Evolutionary conservation across 2,888 invertebrate genomes (phyloP).

Genomic region (Drosophila limbata): DNA sequence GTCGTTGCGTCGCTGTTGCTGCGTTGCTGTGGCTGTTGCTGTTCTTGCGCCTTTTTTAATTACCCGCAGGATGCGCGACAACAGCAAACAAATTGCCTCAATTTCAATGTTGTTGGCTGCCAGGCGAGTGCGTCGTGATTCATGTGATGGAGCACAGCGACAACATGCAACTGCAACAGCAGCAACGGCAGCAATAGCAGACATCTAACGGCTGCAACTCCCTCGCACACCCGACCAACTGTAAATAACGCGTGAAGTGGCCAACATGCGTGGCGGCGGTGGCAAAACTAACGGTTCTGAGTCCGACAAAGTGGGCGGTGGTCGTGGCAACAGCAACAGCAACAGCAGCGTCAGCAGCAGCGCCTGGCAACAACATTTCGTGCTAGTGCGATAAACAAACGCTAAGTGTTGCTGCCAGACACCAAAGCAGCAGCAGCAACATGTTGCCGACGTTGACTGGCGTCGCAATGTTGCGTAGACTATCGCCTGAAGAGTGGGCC

Average conservation of each 20-base stretch:
- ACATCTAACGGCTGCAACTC: slow-evolving; percentile 76
- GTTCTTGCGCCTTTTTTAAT: slow-evolving; percentile 81
- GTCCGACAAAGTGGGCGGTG: slow-evolving; percentile 73
- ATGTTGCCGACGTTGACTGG: slow-evolving; percentile 63
- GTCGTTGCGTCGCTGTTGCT: slow-evolving; percentile 26
- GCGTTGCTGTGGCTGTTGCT: slow-evolving; percentile 56
- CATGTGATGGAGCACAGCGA: slow-evolving; percentile 75
- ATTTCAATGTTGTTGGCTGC: slow-evolving; percentile 80
- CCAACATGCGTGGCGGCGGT: slow-evolving; percentile 79
- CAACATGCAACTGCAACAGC: slow-evolving; percentile 69
- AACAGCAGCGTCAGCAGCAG: slow-evolving; percentile 61
- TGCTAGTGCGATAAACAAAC: slow-evolving; percentile 79
- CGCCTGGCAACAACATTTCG: slow-evolving; percentile 79
- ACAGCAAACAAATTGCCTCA: slow-evolving; percentile 82
- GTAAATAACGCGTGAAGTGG: slow-evolving; percentile 80
- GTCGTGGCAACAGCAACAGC: slow-evolving; percentile 35
- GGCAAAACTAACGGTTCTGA: slow-evolving; percentile 70
- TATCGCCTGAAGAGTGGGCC: slow-evolving; percentile 41
- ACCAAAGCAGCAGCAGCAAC: slow-evolving; percentile 64
- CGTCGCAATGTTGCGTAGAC: slow-evolving; percentile 51
- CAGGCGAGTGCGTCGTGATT: slow-evolving; percentile 76
- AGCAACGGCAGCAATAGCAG: slow-evolving; percentile 52
- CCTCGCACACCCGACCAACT: slow-evolving; percentile 70
- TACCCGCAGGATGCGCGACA: slow-evolving; percentile 83
- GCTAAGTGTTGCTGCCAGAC: slow-evolving; percentile 79